These are phyloP conservation scores for Ophion ellenae DNA, from an alignment of 2,888 invertebrate genomes.

Conservation along the genomic window DNA sequence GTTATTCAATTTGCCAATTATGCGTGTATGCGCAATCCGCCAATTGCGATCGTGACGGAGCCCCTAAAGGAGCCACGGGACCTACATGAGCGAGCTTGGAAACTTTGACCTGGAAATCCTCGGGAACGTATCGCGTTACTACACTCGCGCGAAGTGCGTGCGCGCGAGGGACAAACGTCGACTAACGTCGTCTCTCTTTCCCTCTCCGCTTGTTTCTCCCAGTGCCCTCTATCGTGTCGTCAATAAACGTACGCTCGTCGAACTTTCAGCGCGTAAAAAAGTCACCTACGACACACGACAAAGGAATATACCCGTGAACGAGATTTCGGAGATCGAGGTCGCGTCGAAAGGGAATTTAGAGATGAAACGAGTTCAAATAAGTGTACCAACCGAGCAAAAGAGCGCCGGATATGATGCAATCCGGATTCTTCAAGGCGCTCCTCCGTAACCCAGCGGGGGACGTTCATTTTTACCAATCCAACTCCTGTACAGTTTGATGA, in stretches of 20 bases:
- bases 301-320: not conserved
- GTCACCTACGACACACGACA: not conserved
- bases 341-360: slow-evolving; percentile 1
- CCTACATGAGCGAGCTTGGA: slow-evolving; percentile 66
- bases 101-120: slow-evolving; percentile 68
- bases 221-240: not conserved
- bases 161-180: slow-evolving; percentile 25
- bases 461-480: too few species aligned
- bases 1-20: slow-evolving; percentile 59
- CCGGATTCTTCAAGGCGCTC: not conserved
- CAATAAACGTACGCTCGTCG: not conserved
- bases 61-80: slow-evolving; percentile 52
- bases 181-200: not conserved
- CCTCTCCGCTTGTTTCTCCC: not conserved
- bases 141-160: slow-evolving; percentile 17
- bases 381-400: not conserved
- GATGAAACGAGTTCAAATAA: not conserved
- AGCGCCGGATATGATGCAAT: not conserved
- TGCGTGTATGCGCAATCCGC: slow-evolving; percentile 45
- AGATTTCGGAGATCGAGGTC: not conserved
- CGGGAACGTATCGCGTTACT: slow-evolving; percentile 60
- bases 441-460: too few species aligned
- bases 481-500: too few species aligned
- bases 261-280: not conserved
- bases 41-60: slow-evolving; percentile 52